These are phyloP conservation scores for Eristalis intricaria DNA, from an alignment of 2,888 invertebrate species.

Conservation along the genomic window DNA sequence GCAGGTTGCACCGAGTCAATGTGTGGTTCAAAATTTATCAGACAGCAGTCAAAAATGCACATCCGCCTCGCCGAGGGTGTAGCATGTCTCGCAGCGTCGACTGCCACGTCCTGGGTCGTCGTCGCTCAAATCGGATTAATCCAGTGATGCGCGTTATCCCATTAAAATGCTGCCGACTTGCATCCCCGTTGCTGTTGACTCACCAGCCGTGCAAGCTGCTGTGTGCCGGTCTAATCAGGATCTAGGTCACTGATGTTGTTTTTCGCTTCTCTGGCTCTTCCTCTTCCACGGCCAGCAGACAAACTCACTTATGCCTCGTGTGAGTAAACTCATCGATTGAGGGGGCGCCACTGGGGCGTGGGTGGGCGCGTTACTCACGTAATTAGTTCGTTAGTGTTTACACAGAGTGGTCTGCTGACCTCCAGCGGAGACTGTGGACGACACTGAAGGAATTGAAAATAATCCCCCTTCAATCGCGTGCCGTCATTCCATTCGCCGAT, in stretches of 20 bases:
- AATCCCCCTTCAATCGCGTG: background rate
- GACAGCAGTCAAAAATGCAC: no score
- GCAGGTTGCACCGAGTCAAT: background rate
- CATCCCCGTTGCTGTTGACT: background rate
- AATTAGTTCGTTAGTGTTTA: constrained; percentile 57
- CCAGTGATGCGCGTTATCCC: constrained; percentile 30
- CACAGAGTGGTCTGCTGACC: constrained; percentile 42
- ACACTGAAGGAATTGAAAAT: background rate
- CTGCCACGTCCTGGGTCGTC: no score
- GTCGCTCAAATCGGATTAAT: constrained; percentile 41
- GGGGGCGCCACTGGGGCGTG: background rate
- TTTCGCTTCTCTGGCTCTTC: background rate
- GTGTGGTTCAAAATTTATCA: no score
- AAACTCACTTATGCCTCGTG: background rate
- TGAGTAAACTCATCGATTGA: constrained; percentile 14
- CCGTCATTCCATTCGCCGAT: background rate
- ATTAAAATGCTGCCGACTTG: constrained; percentile 37
- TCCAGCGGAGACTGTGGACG: constrained; percentile 1
- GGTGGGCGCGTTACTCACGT: constrained; percentile 23
- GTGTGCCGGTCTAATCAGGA: constrained; percentile 7
- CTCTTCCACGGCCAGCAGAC: background rate
- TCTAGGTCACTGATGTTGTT: constrained; percentile 33
- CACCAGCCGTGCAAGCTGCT: background rate
- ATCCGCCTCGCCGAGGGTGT: no score
- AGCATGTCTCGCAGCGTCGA: no score